phyloP scores from a whole-genome alignment of 2,113 vertebrate species.

The Nipponia nippon region DNA sequence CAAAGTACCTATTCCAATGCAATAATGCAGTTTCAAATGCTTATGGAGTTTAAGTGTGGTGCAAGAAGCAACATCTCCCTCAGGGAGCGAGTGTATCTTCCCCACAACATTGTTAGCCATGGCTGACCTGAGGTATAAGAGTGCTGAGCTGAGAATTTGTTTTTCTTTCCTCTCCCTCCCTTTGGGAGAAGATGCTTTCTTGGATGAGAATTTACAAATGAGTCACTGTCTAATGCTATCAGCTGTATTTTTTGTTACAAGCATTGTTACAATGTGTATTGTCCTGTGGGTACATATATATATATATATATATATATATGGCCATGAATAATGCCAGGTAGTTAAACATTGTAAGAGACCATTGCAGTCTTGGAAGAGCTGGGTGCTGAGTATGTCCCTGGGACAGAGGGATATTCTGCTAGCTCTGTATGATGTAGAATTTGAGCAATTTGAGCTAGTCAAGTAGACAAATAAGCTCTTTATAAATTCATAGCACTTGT shows the following conservation, averaged over 20 bases:
- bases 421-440: not conserved
- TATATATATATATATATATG: not conserved
- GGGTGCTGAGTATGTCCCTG: not conserved
- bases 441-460: slow-evolving; percentile 3
- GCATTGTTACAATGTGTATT: slow-evolving; percentile 6
- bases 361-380: not conserved
- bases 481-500: not conserved
- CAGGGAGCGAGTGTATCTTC: not conserved
- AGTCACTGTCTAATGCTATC: slow-evolving; percentile 42
- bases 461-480: not conserved
- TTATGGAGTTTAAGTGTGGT: slow-evolving; percentile 22
- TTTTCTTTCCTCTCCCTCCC: slow-evolving; percentile 29
- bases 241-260: slow-evolving; percentile 33
- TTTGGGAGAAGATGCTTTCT: slow-evolving; percentile 40
- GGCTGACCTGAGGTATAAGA: slow-evolving; percentile 20
- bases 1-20: not conserved
- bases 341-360: not conserved
- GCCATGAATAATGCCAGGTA: slow-evolving; percentile 2
- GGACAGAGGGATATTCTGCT: not conserved
- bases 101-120: not conserved
- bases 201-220: slow-evolving; percentile 40
- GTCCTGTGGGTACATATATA: not conserved
- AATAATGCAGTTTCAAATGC: slow-evolving; percentile 20
- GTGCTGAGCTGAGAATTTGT: slow-evolving; percentile 51
- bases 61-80: slow-evolving; percentile 1